phyloP scores from a whole-genome alignment of 2,113 vertebrate genomes.

The Marmota monax region DNA sequence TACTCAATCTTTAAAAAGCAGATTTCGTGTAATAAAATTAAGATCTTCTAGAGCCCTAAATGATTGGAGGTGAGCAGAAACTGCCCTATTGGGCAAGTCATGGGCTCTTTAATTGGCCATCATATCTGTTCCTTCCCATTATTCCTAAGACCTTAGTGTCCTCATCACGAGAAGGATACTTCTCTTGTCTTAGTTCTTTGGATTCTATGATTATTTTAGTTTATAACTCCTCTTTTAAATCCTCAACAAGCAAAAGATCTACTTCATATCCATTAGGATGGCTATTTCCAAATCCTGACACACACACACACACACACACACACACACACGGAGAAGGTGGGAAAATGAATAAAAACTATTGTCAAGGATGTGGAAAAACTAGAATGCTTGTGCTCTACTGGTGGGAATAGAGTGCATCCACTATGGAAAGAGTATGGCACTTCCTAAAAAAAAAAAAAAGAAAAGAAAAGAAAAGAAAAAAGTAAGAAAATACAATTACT shows the following conservation, averaged over 20 bases:
- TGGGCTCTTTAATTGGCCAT: background rate
- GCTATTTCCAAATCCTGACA: background rate
- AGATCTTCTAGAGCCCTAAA: background rate
- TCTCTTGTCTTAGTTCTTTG: background rate
- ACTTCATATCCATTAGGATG: background rate
- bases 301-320: no score
- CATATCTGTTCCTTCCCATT: background rate
- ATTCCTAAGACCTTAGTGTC: background rate
- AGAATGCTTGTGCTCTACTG: background rate
- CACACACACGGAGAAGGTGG: no score
- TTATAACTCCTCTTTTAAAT: conserved; percentile 27
- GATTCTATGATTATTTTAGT: background rate
- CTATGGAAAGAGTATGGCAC: background rate
- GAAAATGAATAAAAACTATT: background rate
- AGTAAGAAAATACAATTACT: background rate
- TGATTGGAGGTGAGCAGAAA: background rate
- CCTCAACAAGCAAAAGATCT: background rate
- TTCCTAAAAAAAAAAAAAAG: background rate
- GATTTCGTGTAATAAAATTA: background rate
- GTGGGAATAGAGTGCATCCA: background rate
- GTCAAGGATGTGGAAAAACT: background rate
- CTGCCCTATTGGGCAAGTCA: background rate
- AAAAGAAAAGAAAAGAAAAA: no score
- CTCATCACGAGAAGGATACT: background rate
- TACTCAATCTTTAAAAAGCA: background rate